Percentiles rank a stretch among this genome's conserved stretches.
phyloP scores from a whole-genome alignment of 53 echinoderm and acorn worm genomes.

The Hippasteria phrygiana region DNA sequence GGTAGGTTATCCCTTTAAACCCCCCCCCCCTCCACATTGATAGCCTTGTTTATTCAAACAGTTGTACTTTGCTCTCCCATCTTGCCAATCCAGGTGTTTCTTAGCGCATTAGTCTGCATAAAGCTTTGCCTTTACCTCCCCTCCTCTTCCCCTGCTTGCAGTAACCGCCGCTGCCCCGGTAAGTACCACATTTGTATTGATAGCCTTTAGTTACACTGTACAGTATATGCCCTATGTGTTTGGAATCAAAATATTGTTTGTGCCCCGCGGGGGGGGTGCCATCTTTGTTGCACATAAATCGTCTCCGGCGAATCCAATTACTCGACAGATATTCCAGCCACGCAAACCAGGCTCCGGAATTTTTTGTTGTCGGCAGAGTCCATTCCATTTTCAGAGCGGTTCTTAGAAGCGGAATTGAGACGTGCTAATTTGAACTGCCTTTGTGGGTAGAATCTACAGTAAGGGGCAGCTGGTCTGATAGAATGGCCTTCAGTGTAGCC shows the following conservation, averaged over 20 bases:
- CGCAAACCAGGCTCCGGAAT: neutral
- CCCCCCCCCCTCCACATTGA: conserved; percentile 3
- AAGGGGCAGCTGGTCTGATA: too few relatives aligned
- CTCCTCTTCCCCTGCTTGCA: neutral
- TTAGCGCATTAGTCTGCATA: conserved; percentile 16
- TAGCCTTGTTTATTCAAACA: conserved; percentile 22
- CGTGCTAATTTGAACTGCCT: neutral
- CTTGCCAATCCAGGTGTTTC: conserved; percentile 28
- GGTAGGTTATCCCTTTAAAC: conserved; percentile 1
- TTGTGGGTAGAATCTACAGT: neutral
- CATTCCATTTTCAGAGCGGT: neutral
- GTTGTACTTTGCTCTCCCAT: conserved; percentile 26
- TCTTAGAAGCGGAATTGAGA: neutral
- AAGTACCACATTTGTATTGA: conserved; percentile 55
- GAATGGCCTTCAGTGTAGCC: too few relatives aligned
- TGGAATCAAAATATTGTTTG: conserved; percentile 31
- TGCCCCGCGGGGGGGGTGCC: conserved; percentile 26
- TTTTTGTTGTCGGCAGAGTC: neutral
- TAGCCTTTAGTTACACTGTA: conserved; percentile 24
- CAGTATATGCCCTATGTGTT: conserved; percentile 32
- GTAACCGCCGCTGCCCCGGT: neutral
- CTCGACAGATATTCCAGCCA: neutral
- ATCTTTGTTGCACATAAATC: conserved; percentile 39
- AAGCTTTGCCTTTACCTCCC: neutral
- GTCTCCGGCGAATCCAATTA: neutral